A percentile compares a stretch with the other conserved stretches of the same genome.
Conservation (phyloP, 1,140 invertebrate genomes). For the Dendroctonus valens region DNA sequence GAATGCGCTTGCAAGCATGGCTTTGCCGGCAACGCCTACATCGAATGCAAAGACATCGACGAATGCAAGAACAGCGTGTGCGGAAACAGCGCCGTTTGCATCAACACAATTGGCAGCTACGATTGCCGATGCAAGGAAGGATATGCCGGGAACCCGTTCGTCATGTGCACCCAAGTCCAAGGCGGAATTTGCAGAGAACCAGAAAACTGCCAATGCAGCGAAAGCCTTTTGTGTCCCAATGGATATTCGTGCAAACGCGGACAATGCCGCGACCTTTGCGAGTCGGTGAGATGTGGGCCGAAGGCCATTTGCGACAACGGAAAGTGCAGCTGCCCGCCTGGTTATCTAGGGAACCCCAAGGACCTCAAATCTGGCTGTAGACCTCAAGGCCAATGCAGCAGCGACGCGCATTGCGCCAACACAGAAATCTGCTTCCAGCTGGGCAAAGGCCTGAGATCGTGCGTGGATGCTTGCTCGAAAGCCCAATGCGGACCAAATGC, state of each 20-base stretch:
- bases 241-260: conserved; percentile 71
- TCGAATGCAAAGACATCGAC: conserved; percentile 81
- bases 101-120: conserved; percentile 83
- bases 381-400: conserved; percentile 68
- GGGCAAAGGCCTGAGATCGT: conserved; percentile 72
- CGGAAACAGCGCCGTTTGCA: conserved; percentile 81
- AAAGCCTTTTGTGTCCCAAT: conserved; percentile 68
- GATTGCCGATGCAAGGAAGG: conserved; percentile 82
- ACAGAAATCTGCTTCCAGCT: conserved; percentile 85
- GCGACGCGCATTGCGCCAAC: conserved; percentile 75
- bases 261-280: conserved; percentile 72
- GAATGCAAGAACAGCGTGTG: conserved; percentile 82
- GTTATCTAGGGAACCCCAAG: conserved; percentile 74
- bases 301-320: conserved; percentile 78
- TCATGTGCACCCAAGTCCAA: conserved; percentile 68
- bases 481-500: conserved; percentile 89
- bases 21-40: conserved; percentile 82
- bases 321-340: conserved; percentile 75
- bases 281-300: conserved; percentile 72
- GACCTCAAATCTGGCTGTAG: conserved; percentile 68
- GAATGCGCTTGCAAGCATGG: conserved; percentile 81
- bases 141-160: conserved; percentile 82
- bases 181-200: conserved; percentile 68
- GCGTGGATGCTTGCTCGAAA: conserved; percentile 82
- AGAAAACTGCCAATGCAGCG: conserved; percentile 65